Percentiles rank a stretch among this genome's conserved stretches.
phyloP scores from a whole-genome alignment of 53 echinoderm and acorn worm genomes.

The Zoroaster sp. region DNA sequence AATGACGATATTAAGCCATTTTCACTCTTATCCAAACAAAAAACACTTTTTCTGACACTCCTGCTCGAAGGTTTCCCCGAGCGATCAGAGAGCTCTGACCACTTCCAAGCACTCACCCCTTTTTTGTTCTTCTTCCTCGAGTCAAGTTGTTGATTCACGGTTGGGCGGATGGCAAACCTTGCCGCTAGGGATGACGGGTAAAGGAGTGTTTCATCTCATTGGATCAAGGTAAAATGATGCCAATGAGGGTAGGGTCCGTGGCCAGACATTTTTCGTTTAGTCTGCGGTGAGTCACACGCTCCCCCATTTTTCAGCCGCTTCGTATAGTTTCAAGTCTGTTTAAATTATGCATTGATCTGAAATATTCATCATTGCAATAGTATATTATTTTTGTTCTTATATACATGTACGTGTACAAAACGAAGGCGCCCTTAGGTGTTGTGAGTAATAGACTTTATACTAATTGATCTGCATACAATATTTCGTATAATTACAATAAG shows the following conservation, averaged over 20 bases:
- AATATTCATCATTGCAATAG: constrained; percentile 8
- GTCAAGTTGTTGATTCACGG: constrained; percentile 48
- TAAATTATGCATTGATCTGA: constrained; percentile 5
- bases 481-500: neutral
- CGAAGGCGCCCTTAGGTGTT: neutral
- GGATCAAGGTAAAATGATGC: neutral
- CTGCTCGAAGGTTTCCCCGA: neutral
- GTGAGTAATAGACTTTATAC: neutral
- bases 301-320: neutral
- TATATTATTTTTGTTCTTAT: neutral
- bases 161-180: constrained; percentile 27
- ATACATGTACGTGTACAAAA: neutral
- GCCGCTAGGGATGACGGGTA: constrained; percentile 60
- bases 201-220: constrained; percentile 17
- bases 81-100: constrained; percentile 7
- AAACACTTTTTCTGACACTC: neutral
- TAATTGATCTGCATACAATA: neutral
- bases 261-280: constrained; percentile 8
- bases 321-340: constrained; percentile 9
- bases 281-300: neutral
- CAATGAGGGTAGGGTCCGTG: constrained; percentile 9
- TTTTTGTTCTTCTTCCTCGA: neutral
- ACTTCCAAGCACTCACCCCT: constrained; percentile 1
- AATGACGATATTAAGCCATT: neutral
- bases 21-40: constrained; percentile 11